Conservation (phyloP, 2,113 vertebrate genomes). For the zebrafish (Danio rerio) region DNA sequence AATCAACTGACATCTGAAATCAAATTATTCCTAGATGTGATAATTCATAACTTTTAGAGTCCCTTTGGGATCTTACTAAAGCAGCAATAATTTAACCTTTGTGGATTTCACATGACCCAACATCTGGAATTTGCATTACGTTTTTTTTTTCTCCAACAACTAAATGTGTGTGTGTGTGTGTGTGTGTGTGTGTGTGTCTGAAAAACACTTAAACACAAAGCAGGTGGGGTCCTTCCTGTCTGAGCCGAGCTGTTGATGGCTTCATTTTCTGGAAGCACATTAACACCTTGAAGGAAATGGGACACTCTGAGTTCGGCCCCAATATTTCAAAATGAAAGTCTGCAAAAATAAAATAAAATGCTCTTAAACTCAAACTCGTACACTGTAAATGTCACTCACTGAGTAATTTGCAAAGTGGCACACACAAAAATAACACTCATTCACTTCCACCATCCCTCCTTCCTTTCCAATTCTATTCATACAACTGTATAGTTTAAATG, state of each 20-base stretch:
- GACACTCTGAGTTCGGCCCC: slow-evolving; percentile 55
- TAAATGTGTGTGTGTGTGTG: slow-evolving; percentile 31
- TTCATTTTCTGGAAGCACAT: slow-evolving; percentile 66
- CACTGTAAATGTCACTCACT: slow-evolving; percentile 59
- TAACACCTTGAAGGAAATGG: slow-evolving; percentile 62
- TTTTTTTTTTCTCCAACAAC: slow-evolving; percentile 46
- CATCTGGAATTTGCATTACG: slow-evolving; percentile 53
- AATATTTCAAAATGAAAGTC: slow-evolving; percentile 60
- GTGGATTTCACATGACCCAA: slow-evolving; percentile 15
- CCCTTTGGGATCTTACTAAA: background rate
- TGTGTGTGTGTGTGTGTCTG: slow-evolving; percentile 6
- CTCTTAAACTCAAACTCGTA: slow-evolving; percentile 44
- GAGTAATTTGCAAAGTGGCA: slow-evolving; percentile 21
- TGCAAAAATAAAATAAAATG: slow-evolving; percentile 46
- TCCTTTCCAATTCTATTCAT: background rate
- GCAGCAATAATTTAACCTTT: background rate
- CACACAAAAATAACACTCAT: background rate
- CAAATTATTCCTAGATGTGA: background rate
- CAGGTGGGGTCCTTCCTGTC: slow-evolving; percentile 32
- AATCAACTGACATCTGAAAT: slow-evolving; percentile 1
- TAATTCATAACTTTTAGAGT: background rate
- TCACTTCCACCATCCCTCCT: background rate
- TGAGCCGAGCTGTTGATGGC: slow-evolving; percentile 32
- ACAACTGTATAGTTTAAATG: background rate
- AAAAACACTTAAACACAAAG: background rate